A percentile compares a stretch with the other conserved stretches of the same genome.
Conservation (phyloP, 2,888 invertebrate species). For the Drosophila rellima region DNA sequence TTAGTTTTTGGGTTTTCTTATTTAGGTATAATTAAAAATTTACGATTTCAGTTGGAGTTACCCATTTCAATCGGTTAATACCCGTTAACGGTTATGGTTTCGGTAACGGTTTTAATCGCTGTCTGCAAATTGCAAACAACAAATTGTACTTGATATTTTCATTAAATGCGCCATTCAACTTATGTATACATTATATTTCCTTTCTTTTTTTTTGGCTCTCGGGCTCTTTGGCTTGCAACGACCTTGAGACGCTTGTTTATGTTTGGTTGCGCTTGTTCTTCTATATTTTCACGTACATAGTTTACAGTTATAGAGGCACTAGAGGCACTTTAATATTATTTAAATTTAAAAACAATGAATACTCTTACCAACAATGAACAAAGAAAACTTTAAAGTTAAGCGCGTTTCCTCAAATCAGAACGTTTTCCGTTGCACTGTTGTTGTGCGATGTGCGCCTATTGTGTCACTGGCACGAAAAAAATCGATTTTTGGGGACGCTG, state of each 20-base stretch:
- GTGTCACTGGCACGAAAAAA: conserved; percentile 70
- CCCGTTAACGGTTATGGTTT: no score
- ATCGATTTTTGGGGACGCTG: conserved; percentile 71
- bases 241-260: conserved; percentile 77
- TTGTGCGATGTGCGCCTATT: conserved; percentile 45
- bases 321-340: neutral
- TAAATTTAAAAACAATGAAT: neutral
- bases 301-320: no score
- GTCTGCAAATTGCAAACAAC: conserved; percentile 4
- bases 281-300: conserved; percentile 3
- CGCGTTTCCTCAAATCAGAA: conserved; percentile 12
- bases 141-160: conserved; percentile 17
- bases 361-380: conserved; percentile 28
- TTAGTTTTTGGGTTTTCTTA: no score
- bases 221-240: conserved; percentile 60
- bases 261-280: conserved; percentile 42
- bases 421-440: conserved; percentile 28
- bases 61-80: no score
- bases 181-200: conserved; percentile 26
- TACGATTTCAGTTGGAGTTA: no score
- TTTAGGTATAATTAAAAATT: no score
- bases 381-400: conserved; percentile 4
- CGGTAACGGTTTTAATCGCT: no score
- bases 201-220: conserved; percentile 36
- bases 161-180: conserved; percentile 51